phyloP scores from a whole-genome alignment of 2,888 invertebrate genomes.

The Ormyrus thymus region DNA sequence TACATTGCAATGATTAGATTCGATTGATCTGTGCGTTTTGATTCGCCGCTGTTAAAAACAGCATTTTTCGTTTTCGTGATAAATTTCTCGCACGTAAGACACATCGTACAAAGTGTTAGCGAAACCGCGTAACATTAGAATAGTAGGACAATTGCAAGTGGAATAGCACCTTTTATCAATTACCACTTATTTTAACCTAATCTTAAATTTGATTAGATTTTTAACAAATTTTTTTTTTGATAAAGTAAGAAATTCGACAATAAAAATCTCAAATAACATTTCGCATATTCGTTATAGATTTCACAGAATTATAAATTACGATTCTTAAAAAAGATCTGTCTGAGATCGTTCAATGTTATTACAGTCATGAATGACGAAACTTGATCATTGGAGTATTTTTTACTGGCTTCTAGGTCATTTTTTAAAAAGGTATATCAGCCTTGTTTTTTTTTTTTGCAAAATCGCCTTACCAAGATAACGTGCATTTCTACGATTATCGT shows the following conservation, averaged over 20 bases:
- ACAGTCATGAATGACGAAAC: slow-evolving; percentile 12
- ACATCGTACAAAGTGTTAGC: slow-evolving; percentile 44
- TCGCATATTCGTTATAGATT: slow-evolving; percentile 24
- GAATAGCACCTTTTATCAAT: slow-evolving; percentile 46
- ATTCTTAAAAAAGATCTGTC: slow-evolving; percentile 15
- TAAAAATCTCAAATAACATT: slow-evolving; percentile 30
- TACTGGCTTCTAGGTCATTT: slow-evolving; percentile 18
- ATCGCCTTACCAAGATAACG: slow-evolving; percentile 19
- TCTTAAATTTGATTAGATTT: slow-evolving; percentile 16
- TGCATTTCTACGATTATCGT: not conserved
- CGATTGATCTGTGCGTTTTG: slow-evolving; percentile 60
- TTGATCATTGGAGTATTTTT: slow-evolving; percentile 16
- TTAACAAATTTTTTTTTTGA: slow-evolving; percentile 32
- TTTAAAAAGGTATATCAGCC: slow-evolving; percentile 45
- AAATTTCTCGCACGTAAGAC: slow-evolving; percentile 49
- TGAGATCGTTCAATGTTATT: slow-evolving; percentile 16
- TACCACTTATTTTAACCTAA: slow-evolving; percentile 28
- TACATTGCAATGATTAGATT: slow-evolving; percentile 46
- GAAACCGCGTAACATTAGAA: slow-evolving; percentile 25
- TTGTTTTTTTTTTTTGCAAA: slow-evolving; percentile 23
- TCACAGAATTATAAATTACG: slow-evolving; percentile 16
- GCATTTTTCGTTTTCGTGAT: slow-evolving; percentile 43
- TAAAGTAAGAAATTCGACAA: slow-evolving; percentile 1
- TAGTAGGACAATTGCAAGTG: slow-evolving; percentile 37
- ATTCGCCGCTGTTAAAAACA: slow-evolving; percentile 57